Percentiles rank a stretch among this genome's conserved stretches.
These are phyloP conservation scores for Sarcophaga rosellei DNA, from an alignment of 2,888 invertebrate genomes.

Conservation along the genomic window DNA sequence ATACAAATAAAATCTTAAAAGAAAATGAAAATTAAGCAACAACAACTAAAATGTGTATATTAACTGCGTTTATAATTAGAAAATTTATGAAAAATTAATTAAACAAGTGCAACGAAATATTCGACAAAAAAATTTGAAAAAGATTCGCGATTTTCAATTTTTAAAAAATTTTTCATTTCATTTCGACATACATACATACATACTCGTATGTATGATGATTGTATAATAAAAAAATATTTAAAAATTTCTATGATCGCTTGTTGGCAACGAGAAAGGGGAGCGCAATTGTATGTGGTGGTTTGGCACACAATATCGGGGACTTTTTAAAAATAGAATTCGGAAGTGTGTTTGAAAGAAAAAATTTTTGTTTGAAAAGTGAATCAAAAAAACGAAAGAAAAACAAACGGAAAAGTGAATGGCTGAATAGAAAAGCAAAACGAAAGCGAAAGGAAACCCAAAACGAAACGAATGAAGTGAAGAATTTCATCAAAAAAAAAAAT, in stretches of 20 bases:
- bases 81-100: slow-evolving; percentile 20
- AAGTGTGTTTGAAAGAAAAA: slow-evolving; percentile 42
- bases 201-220: slow-evolving; percentile 19
- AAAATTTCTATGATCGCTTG: slow-evolving; percentile 31
- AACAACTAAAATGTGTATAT: slow-evolving; percentile 31
- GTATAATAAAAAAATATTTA: slow-evolving; percentile 49
- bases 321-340: slow-evolving; percentile 60
- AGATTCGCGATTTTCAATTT: not conserved
- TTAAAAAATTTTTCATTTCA: not conserved
- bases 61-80: slow-evolving; percentile 33
- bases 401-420: slow-evolving; percentile 26
- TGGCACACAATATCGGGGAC: slow-evolving; percentile 45
- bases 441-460: slow-evolving; percentile 27
- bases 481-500: slow-evolving; percentile 21
- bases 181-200: slow-evolving; percentile 4
- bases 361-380: slow-evolving; percentile 60
- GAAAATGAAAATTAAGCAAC: not conserved
- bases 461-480: not conserved
- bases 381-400: slow-evolving; percentile 26
- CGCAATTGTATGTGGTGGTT: not conserved
- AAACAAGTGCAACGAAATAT: not conserved
- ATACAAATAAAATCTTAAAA: not conserved
- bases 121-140: not conserved
- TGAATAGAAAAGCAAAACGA: slow-evolving; percentile 23
- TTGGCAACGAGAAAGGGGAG: slow-evolving; percentile 9